Percentiles rank a stretch among this genome's conserved stretches.
These are phyloP conservation scores for Ammodytes marinus DNA, from an alignment of 2,113 vertebrate genomes.

Conservation along the genomic window DNA sequence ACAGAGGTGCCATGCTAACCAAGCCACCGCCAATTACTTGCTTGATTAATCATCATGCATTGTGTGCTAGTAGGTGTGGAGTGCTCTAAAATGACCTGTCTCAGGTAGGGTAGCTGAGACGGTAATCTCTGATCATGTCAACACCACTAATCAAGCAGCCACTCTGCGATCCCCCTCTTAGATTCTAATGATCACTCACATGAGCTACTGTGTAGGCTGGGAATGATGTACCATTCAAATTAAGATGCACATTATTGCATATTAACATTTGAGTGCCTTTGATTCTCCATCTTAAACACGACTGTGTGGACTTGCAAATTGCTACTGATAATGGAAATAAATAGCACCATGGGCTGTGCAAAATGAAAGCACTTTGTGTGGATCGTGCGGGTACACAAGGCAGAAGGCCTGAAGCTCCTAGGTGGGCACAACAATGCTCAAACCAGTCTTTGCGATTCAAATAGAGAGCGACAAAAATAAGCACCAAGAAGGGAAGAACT, in stretches of 20 bases:
- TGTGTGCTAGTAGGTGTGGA: constrained; percentile 50
- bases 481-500: constrained; percentile 29
- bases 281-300: constrained; percentile 28
- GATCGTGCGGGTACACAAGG: background rate
- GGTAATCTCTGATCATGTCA: constrained; percentile 51
- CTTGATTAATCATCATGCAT: constrained; percentile 68
- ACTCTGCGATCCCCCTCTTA: constrained; percentile 46
- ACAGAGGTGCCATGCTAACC: constrained; percentile 56
- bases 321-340: constrained; percentile 52
- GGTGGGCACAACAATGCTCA: constrained; percentile 56
- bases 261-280: constrained; percentile 20
- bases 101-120: constrained; percentile 34
- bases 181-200: constrained; percentile 57
- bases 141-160: constrained; percentile 63
- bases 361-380: constrained; percentile 54
- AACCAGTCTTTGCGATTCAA: constrained; percentile 57
- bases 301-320: constrained; percentile 40
- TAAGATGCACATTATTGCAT: constrained; percentile 29
- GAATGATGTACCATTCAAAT: constrained; percentile 33
- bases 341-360: constrained; percentile 5
- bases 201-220: constrained; percentile 37
- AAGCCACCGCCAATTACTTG: constrained; percentile 62
- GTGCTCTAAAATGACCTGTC: constrained; percentile 38
- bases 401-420: constrained; percentile 24
- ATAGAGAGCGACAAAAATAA: constrained; percentile 51